A percentile compares a stretch with the other conserved stretches of the same genome.
Evolutionary conservation across 2,888 invertebrate species (phyloP).

Genomic region (Resseliella maxima): DNA sequence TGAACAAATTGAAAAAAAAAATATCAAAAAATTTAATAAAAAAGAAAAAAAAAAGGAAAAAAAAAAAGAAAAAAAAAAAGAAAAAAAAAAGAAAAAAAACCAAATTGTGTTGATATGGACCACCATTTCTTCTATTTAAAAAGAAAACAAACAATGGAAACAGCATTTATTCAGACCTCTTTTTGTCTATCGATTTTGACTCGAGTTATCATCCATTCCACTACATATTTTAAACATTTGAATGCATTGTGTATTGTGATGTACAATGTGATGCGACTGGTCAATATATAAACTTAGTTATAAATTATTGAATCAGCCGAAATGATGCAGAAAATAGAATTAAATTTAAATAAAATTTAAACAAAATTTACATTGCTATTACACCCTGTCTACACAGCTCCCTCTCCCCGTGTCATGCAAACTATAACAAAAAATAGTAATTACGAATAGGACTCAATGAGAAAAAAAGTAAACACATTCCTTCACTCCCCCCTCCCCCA

Average conservation of each 20-base stretch:
- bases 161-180: not conserved
- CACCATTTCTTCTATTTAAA: slow-evolving; percentile 26
- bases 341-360: not conserved
- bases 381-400: not conserved
- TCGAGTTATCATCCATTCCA: slow-evolving; percentile 22
- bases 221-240: slow-evolving; percentile 5
- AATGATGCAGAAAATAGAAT: not conserved
- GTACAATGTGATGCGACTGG: slow-evolving; percentile 26
- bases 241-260: slow-evolving; percentile 41
- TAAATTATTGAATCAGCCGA: no score
- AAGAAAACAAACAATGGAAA: not conserved
- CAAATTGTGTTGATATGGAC: slow-evolving; percentile 41
- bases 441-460: not conserved
- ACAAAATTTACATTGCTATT: slow-evolving; percentile 18
- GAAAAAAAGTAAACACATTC: slow-evolving; percentile 5
- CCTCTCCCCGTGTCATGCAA: not conserved
- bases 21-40: not conserved
- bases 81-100: not conserved
- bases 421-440: not conserved
- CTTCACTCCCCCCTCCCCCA: no score
- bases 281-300: slow-evolving; percentile 6
- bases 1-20: not conserved
- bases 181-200: slow-evolving; percentile 26
- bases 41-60: not conserved
- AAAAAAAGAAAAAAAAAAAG: not conserved